Evolutionary conservation across 1,140 invertebrate genomes (phyloP), one percentile per base, ranked within the genome.

Genomic region (Neotoxoptera formosana): DNA sequence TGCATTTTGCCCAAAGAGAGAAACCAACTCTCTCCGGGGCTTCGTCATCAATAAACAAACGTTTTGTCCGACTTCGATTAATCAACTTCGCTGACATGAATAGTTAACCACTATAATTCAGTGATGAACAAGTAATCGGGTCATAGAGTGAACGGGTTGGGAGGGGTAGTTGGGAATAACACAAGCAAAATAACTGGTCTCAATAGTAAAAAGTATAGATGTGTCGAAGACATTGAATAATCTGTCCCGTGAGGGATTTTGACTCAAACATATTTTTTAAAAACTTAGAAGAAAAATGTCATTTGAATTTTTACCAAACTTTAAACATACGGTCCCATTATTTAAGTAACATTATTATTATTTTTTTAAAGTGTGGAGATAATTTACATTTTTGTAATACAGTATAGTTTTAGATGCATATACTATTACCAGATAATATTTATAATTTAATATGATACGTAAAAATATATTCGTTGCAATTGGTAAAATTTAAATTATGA

Each of bases 1-100:
- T 47, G 45, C 17, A 91, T 51, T 91, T 83, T 76, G n/a, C 25
- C 21, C 47, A 45, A 76, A n/a, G 41, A 91, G 45, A 81, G 67
- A 53, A 81, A 91, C 45, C 30, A 47, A 45, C 41, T 25, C 53
- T 60, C 89, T 45, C 53, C 45, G 20, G 30, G 23, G 60, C 6
- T 47, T 47, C 41, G 90, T 91, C 67, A 91, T 91, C 90, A 91
- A 91, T 81, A 91, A 91, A 91, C 90, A 91, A 91, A 81, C 67
- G 90, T 91, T 91, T 91, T 91, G 90, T 91, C 60, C 30, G 67
- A 34, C 47, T 91, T 91, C 90, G 30, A 91, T 91, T 91, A 91
- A 81, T 91, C 90, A 91, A 91, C 41, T 83, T 34, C 51, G 21
- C 45, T 81, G 90, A 91, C 90, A 48, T 81, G 90, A 91, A 91